These are phyloP conservation scores for Amphipyra berbera DNA, from an alignment of 2,888 invertebrate species.

Conservation along the genomic window DNA sequence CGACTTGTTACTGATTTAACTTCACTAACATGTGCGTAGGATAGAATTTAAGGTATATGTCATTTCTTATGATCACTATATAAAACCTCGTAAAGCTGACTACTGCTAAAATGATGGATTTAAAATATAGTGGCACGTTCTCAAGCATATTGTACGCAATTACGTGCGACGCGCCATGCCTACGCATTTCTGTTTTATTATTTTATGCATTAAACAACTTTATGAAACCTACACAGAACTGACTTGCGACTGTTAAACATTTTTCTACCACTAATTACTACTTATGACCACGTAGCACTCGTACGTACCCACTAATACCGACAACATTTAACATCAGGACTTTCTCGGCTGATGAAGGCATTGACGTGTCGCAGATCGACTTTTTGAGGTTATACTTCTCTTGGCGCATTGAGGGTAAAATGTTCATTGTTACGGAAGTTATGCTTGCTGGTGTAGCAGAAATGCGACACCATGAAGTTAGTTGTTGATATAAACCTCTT, in stretches of 20 bases:
- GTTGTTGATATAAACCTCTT: too few species aligned
- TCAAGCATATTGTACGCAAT: not conserved
- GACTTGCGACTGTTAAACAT: conserved; percentile 24
- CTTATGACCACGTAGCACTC: conserved; percentile 15
- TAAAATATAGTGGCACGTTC: not conserved
- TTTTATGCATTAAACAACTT: conserved; percentile 14
- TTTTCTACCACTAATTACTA: conserved; percentile 20
- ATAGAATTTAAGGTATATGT: conserved; percentile 20
- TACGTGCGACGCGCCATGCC: not conserved
- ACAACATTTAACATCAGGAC: conserved; percentile 11
- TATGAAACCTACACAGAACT: conserved; percentile 34
- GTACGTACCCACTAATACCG: conserved; percentile 13
- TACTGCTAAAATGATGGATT: conserved; percentile 1
- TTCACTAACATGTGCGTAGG: conserved; percentile 15
- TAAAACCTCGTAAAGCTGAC: conserved; percentile 15
- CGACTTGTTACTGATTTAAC: conserved; percentile 25
- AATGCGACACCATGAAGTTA: too few species aligned
- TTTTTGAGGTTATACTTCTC: too few species aligned
- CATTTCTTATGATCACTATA: conserved; percentile 12
- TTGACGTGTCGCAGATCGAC: conserved; percentile 10
- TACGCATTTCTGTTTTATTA: conserved; percentile 20
- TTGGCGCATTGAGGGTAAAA: too few species aligned
- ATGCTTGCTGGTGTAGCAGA: too few species aligned
- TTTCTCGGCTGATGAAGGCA: conserved; percentile 9
- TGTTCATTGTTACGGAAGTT: too few species aligned